Base-by-base conservation (phyloP, 2,888 invertebrate genomes). In the Pinctada fucata region DNA sequence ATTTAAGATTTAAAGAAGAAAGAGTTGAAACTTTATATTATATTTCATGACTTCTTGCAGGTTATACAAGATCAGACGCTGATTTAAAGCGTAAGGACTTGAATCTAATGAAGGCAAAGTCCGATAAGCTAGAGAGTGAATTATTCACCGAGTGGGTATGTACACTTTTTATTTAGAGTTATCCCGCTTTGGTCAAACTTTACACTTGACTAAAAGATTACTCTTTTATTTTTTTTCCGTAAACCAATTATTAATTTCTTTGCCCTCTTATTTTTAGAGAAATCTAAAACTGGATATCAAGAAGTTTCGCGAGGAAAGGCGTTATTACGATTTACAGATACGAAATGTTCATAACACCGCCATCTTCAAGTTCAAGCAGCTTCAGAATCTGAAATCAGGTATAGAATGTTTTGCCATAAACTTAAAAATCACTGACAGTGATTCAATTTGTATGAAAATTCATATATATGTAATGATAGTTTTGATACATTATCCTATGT, bases 261-360 rank as follows among this genome's bases (percentile, higher is more conserved):
- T 31, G 31, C 0, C 31, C 31, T 1, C 31, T 31, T 48, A 16
- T 13, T 74, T 66, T 74, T 6, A 74, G 74, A 50, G 31, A 16
- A 16, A 49, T 50, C 50, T 74, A 49, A 74, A 74, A 51, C 31
- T 66, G 3, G 74, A 74, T 50, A n/a, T 74, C 31, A 31, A 16
- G 13, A 65, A 51, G 31, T 66, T 63, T 16, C 51, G 74, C 3
- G 66, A 49, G n/a, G 66, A 74, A 10, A 51, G 13, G 3, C 13
- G 66, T 1, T 63, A 49, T 6, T 74, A 74, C 49, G 51, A 65
- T 45, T 16, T 66, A 50, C 63, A 74, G 31, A 66, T 74, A 8
- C 49, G 50, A n/a, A 74, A 66, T 50, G 16, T 74, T 0, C 65
- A 74, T 4, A 74, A 74, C 49, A 66, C 6, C 10, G 74, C 74